Evolutionary conservation across 1,140 invertebrate species (phyloP), one percentile per base, ranked within the genome.

Genomic region (Maconellicoccus hirsutus): DNA sequence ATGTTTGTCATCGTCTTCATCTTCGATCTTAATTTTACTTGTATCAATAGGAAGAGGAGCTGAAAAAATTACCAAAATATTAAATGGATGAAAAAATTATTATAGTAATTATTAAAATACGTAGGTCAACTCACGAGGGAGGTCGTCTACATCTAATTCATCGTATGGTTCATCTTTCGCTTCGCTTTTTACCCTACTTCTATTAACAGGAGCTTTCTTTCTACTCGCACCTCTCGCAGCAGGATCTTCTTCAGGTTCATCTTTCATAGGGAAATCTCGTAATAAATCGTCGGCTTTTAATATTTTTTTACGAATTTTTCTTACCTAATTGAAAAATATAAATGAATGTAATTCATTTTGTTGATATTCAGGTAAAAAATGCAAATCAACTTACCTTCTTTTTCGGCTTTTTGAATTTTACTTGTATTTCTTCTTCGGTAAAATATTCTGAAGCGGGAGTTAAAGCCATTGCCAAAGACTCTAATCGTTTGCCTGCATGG

Each of bases 351-450:
- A 33, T 33, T 33, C n/a, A n/a, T 33, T 33, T 3, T 6, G 3
- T 12, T 33, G 29, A 12, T 33, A 33, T 12, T 33, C 3, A 33
- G 3, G 29, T 33, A 33, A 33, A 33, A 12, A 33, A 33, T 33
- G 29, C 29, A 12, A n/a, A 33, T 12, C 3, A 33, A 33, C 3
- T 80, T 74, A 91, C 86, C 82, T 92, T 96, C 78, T 93, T 96
- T 78, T 95, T 98, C 27, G 90, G 84, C 80, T 98, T 98, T 78
- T 97, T 98, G 79, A 99, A 95, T 78, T 87, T 84, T 39, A 91
- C 83, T 83, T 87, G 72, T 78, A 94, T 81, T 81, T 97, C 94
- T 71, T 87, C 84, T 72, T 89, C 84, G 71, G 90, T 92, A 73
- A 90, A 90, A 80, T 96, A 98, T 79, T 98, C 95, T 8, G 87